Evolutionary conservation across 1,140 invertebrate species (phyloP), one percentile per base, ranked within the genome.

Genomic region (Eupeodes corollae): DNA sequence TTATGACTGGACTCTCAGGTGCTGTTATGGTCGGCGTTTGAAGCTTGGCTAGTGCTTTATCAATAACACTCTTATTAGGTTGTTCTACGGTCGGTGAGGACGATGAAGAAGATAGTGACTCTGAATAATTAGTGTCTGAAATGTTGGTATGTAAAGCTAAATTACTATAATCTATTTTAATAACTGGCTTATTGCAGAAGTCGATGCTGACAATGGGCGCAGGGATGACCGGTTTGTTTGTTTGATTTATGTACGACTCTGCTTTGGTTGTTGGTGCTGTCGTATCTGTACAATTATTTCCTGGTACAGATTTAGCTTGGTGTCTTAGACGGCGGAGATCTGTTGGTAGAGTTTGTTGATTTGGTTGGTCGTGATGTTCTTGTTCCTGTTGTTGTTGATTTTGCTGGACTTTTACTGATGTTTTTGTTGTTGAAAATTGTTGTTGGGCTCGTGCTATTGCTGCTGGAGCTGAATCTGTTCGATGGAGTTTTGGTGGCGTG

Each of bases 91-190:
- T 26, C 21, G 21, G 21, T 26, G 21, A 26, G 21, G 21, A 26
- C 21, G 21, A 26, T 26, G 21, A 26, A 3, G 21, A 26, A 3
- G 21, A 26, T 26, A 26, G 21, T 26, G 21, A 26, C 21, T 26
- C 21, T 26, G 21, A 26, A 26, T 26, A 26, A 8, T 37, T 16
- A 6, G 6, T 10, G 35, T 37, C 35, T 14, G 35, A 16, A 26
- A 26, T 26, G 21, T 26, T 26, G 21, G 21, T 26, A 26, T 26
- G 21, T 43, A 43, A 43, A 26, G 13, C 21, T 46, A 67, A 50
- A 50, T 64, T 61, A 50, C 63, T 67, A 55, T 67, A 67, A 51
- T 67, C 63, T 37, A 67, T 67, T 52, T 67, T 67, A 30, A 67
- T 63, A 15, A 67, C 49, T 21, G 63, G 63, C 39, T 67, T 67